Evolutionary conservation across 2,113 vertebrate species (phyloP).

Genomic region (Ariopsis seemanni): DNA sequence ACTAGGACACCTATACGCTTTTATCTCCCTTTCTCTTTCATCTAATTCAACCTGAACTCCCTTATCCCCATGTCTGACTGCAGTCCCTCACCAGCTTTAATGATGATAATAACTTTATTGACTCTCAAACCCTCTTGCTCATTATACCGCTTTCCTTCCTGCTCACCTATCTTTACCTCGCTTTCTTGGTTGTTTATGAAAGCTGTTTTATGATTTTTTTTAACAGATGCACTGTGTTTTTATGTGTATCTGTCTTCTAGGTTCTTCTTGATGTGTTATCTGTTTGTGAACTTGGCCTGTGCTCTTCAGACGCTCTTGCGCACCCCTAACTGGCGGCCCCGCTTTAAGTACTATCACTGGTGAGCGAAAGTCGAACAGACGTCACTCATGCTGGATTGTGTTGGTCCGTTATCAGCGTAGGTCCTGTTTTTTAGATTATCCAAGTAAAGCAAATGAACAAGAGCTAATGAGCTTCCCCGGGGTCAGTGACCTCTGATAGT

Average conservation of each 20-base stretch:
- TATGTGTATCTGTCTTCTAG: conserved; percentile 58
- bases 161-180: neutral
- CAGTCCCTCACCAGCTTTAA: neutral
- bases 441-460: neutral
- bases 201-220: neutral
- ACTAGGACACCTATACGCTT: neutral
- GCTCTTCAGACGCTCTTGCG: conserved; percentile 89
- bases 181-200: neutral
- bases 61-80: neutral
- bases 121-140: neutral
- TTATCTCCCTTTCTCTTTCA: neutral
- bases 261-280: conserved; percentile 98
- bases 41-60: neutral
- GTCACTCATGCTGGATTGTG: neutral
- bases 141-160: neutral
- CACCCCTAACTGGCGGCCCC: conserved; percentile 91
- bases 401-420: neutral
- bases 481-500: conserved; percentile 10
- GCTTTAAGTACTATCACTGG: conserved; percentile 76
- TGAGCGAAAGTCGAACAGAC: conserved; percentile 36
- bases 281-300: conserved; percentile 96
- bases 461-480: neutral
- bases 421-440: neutral
- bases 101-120: conserved; percentile 31
- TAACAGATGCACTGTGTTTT: neutral